These are phyloP conservation scores for Zaprionus africanus DNA, from an alignment of 1,140 invertebrate genomes.

Conservation along the genomic window DNA sequence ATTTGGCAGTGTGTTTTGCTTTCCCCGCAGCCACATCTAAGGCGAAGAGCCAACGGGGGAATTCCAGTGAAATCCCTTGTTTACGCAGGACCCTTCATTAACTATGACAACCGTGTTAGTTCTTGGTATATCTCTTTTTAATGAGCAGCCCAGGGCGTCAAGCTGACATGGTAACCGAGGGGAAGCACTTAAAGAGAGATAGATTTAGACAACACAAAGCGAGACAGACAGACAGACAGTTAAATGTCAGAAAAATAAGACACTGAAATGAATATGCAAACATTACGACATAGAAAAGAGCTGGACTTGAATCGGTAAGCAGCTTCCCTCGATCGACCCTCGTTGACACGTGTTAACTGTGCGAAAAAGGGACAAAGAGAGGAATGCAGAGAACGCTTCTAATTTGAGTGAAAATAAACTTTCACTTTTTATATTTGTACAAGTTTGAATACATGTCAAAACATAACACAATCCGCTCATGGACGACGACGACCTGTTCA, in stretches of 20 bases:
- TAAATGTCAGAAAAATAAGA: not conserved
- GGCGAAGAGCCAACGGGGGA: not conserved
- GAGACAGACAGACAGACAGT: not conserved
- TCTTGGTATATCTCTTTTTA: not conserved
- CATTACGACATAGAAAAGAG: not conserved
- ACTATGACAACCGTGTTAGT: conserved; percentile 10
- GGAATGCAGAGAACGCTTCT: not conserved
- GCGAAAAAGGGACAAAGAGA: not conserved
- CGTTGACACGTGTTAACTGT: not conserved
- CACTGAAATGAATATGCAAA: conserved; percentile 2
- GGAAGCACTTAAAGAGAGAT: not conserved
- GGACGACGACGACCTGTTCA: not conserved
- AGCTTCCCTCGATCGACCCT: conserved; percentile 11
- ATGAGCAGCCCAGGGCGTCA: not conserved
- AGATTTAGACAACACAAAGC: not conserved
- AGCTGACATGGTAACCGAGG: not conserved
- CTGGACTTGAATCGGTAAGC: not conserved
- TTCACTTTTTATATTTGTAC: conserved; percentile 23
- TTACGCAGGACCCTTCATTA: not conserved
- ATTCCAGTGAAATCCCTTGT: not conserved
- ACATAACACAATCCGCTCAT: not conserved
- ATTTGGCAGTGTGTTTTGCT: not conserved
- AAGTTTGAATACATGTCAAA: conserved; percentile 26
- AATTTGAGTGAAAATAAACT: conserved; percentile 25
- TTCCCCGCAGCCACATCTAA: not conserved